Conservation (phyloP, 2,888 invertebrate species). For the Empis livida region DNA sequence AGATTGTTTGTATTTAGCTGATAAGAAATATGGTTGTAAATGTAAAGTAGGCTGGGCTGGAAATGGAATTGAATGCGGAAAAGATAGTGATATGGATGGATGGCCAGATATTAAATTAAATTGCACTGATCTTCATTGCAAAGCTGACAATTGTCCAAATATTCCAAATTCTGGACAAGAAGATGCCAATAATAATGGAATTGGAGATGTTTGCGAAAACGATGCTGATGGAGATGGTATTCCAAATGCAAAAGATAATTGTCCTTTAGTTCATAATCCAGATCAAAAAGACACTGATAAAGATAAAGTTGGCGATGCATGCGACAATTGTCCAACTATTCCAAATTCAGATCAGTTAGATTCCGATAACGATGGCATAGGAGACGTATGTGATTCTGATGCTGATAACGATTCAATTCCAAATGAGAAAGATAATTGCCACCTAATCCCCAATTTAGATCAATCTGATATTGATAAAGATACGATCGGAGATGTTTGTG, state of each 20-base stretch:
- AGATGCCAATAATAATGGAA: constrained; percentile 73
- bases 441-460: constrained; percentile 50
- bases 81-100: constrained; percentile 78
- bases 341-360: constrained; percentile 48
- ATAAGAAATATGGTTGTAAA: constrained; percentile 35
- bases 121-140: constrained; percentile 58
- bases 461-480: constrained; percentile 71
- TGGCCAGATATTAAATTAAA: constrained; percentile 70
- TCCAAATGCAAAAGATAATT: constrained; percentile 45
- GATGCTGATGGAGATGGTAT: constrained; percentile 80
- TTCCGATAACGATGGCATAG: constrained; percentile 28
- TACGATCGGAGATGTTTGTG: constrained; percentile 70
- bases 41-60: constrained; percentile 87
- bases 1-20: constrained; percentile 47
- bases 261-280: constrained; percentile 51
- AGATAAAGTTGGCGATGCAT: constrained; percentile 70
- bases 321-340: constrained; percentile 70
- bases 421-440: constrained; percentile 60
- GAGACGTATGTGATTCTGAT: constrained; percentile 74
- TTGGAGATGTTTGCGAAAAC: constrained; percentile 80
- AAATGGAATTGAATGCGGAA: constrained; percentile 71
- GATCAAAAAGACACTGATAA: constrained; percentile 66
- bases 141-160: constrained; percentile 72
- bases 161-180: constrained; percentile 90
- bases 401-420: constrained; percentile 71